Conservation (phyloP, 92 coral and sea anemone species). For the Desmophyllum pertusum region DNA sequence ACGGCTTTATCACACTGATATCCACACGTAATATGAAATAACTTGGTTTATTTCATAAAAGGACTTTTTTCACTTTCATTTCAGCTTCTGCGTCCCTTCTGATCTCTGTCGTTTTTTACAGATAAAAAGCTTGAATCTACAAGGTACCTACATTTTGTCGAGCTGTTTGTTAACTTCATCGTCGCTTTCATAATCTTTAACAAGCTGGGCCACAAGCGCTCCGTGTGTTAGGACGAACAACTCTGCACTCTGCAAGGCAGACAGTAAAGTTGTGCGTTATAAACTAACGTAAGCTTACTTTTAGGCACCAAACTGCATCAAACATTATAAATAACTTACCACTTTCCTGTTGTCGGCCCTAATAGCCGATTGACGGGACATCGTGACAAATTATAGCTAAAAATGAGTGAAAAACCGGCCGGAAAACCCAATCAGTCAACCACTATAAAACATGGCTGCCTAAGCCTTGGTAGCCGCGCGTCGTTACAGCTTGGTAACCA, state of each 20-base stretch:
- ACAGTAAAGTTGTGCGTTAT: too few relatives aligned
- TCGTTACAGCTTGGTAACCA: constrained; percentile 32
- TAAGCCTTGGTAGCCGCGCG: constrained; percentile 37
- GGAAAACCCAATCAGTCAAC: neutral
- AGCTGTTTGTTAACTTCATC: constrained; percentile 96
- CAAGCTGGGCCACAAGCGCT: constrained; percentile 93
- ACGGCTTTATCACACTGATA: too few relatives aligned
- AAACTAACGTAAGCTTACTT: too few relatives aligned
- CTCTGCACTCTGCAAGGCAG: constrained; percentile 85
- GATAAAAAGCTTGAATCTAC: neutral
- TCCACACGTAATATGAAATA: too few relatives aligned
- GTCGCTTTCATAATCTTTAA: constrained; percentile 94
- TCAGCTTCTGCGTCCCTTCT: too few relatives aligned
- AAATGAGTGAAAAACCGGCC: neutral
- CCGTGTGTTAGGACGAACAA: constrained; percentile 92
- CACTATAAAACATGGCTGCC: constrained; percentile 23
- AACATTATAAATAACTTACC: constrained; percentile 51
- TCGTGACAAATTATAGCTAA: neutral
- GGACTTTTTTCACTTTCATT: neutral
- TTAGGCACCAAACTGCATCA: neutral
- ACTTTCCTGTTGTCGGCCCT: constrained; percentile 95
- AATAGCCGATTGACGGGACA: constrained; percentile 97
- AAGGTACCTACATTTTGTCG: constrained; percentile 81
- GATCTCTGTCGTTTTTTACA: too few relatives aligned
- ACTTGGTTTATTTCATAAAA: neutral